Conservation (phyloP, 2,888 invertebrate species). For the Patella depressa region DNA sequence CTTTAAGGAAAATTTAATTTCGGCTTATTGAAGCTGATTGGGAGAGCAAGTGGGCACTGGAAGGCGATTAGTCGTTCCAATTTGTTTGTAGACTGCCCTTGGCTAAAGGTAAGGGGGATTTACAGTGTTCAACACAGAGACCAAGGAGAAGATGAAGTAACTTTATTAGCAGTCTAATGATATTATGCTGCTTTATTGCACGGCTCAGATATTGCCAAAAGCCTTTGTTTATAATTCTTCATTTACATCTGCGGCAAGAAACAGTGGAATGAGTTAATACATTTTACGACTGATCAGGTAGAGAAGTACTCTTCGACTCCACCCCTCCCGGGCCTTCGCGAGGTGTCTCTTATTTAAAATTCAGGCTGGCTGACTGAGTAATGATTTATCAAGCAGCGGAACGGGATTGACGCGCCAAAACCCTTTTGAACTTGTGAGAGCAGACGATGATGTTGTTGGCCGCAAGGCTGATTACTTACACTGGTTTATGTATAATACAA, state of each 20-base stretch:
- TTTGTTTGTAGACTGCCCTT: slow-evolving; percentile 10
- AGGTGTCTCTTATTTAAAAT: too few species aligned
- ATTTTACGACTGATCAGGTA: slow-evolving; percentile 9
- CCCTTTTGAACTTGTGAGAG: not conserved
- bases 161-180: slow-evolving; percentile 12
- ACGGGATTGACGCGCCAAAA: not conserved
- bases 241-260: slow-evolving; percentile 2
- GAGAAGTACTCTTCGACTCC: not conserved
- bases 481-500: not conserved
- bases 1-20: slow-evolving; percentile 10
- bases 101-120: slow-evolving; percentile 7
- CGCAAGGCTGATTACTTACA: slow-evolving; percentile 3
- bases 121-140: not conserved
- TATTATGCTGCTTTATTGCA: not conserved
- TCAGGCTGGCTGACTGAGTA: too few species aligned
- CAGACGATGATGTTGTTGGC: not conserved
- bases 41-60: slow-evolving; percentile 3
- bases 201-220: not conserved
- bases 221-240: slow-evolving; percentile 10
- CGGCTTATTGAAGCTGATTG: slow-evolving; percentile 1
- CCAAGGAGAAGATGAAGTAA: slow-evolving; percentile 10
- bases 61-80: slow-evolving; percentile 3
- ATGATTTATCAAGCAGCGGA: too few species aligned
- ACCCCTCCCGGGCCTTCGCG: not conserved
- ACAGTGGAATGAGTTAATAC: not conserved